Evolutionary conservation across 2,888 invertebrate genomes (phyloP), one percentile per base, ranked within the genome.

Genomic region (Caenorhabditis macrosperma): DNA sequence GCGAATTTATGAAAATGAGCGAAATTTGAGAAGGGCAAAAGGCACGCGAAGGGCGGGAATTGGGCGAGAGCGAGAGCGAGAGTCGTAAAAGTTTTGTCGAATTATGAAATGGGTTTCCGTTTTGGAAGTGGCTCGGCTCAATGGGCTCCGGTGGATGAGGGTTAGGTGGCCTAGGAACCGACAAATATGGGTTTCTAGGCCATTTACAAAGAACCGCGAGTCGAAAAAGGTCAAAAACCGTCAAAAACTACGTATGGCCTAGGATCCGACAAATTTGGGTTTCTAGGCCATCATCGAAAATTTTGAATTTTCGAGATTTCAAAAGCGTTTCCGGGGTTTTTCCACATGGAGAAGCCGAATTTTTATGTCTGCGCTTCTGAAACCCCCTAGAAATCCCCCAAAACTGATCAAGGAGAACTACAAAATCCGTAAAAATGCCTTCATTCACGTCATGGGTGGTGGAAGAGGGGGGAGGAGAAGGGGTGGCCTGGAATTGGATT

Each of bases 91-190:
- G 17, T 44, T 44, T n/a, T 17, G n/a, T n/a, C 9, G 17, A 44
- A 44, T 44, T 44, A 44, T 44, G 44, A 44, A 44, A 44, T 44
- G 44, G 20, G 44, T 44, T 44, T 44, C 44, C 44, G 44, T 17
- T 44, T 44, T 44, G 38, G 38, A 9, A 12, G 15, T 12, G 38
- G 38, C 15, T 3, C 6, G 15, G 15, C 15, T 5, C 38, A 38
- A 12, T 38, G 38, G 38, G 33, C 10, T 33, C 33, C 33, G 5
- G 33, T 33, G n/a, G n/a, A n/a, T n/a, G n/a, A 33, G 10, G 5
- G 33, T 12, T 38, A 15, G 3, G 38, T 38, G 38, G 38, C 38
- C 38, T 38, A 38, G 38, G 38, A 38, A 15, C 38, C 38, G 38
- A 38, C 38, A 38, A 5, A 9, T n/a, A n/a, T n/a, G n/a, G n/a